These are phyloP conservation scores for Whitmania pigra DNA, from an alignment of 1,140 invertebrate species.

Conservation along the genomic window DNA sequence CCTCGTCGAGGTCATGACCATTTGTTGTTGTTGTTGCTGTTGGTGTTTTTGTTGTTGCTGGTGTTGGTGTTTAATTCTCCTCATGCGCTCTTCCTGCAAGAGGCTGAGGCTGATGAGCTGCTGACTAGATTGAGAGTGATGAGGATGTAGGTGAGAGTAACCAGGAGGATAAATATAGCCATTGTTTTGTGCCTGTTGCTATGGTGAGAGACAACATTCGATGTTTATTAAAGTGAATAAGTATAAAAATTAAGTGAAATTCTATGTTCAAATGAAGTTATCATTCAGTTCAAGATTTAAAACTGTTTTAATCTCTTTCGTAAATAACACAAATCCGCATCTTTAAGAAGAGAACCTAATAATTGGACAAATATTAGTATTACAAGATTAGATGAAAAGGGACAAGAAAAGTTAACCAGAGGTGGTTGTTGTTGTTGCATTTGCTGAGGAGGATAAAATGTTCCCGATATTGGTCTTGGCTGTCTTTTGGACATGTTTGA, in stretches of 20 bases:
- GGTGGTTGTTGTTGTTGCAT: not conserved
- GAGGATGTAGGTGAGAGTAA: constrained; percentile 30
- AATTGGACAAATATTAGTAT: too few species aligned
- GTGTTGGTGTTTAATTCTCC: not conserved
- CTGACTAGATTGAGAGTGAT: constrained; percentile 28
- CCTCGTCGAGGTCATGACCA: not conserved
- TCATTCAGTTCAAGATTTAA: too few species aligned
- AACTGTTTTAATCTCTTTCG: too few species aligned
- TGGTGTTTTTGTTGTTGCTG: constrained; percentile 8
- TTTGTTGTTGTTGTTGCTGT: constrained; percentile 7
- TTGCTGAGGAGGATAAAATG: not conserved
- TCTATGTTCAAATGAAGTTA: too few species aligned
- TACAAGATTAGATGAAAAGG: too few species aligned
- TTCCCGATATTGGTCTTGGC: not conserved
- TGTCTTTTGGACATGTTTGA: constrained; percentile 15
- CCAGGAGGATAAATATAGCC: constrained; percentile 32
- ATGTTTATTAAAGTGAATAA: too few species aligned
- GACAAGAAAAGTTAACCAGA: constrained; percentile 5
- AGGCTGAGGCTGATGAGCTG: constrained; percentile 7
- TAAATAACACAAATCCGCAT: too few species aligned
- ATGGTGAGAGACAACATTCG: too few species aligned
- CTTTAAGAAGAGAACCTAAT: too few species aligned
- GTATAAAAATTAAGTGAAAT: too few species aligned
- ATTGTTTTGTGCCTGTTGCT: constrained; percentile 30
- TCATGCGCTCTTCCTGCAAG: constrained; percentile 3